Evolutionary conservation across 37 sponge, comb jelly and placozoan species (phyloP), one percentile per base, ranked within the genome.

Genomic region (Agelas oroides): DNA sequence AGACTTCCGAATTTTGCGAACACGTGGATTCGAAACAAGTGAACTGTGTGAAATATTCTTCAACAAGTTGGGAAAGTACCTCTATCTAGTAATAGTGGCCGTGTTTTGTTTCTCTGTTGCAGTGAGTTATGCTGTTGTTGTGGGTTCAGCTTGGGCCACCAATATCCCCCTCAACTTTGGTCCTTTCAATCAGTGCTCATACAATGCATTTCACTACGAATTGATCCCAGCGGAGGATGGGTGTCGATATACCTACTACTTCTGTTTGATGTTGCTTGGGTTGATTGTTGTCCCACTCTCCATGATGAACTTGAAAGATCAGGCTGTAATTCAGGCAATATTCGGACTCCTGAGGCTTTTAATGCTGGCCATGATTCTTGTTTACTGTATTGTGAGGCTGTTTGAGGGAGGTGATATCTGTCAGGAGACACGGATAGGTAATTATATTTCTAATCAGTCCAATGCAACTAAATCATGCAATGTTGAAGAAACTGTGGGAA

Each of bases 121-220:
- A 16, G 89, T 90, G 93, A 58, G 84, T 12, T 89, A 70, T 71
- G 16, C 66, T 34, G 87, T 95, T 21, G 93, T 94, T 59, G 97
- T 93, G 32, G 97, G 94, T 0, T 84, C 93, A 23, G 90, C 97
- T 11, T 97, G 97, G 97, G 70, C 97, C 33, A 71, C 85, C 6
- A 97, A 97, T 61, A 73, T 97, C 14, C 97, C 97, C 0, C 79
- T 95, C 66, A 84, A 86, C 70, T 78, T 71, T 24, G 58, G 81
- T 53, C 46, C 81, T 30, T 32, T 92, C 20, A 25, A 65, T 0
- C 77, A 82, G 56, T 97, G 97, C 80, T 57, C 53, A 0, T 56
- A 39, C 1, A 75, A 73, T 59, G 93, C 92, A 36, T 97, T 95
- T 69, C 73, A 57, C 8, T 62, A 80, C 46, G n/a, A 30, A n/a